Percentiles rank a stretch among this genome's conserved stretches.
These are phyloP conservation scores for Empidonax alnorum DNA, from an alignment of 2,113 vertebrate species.

Conservation along the genomic window DNA sequence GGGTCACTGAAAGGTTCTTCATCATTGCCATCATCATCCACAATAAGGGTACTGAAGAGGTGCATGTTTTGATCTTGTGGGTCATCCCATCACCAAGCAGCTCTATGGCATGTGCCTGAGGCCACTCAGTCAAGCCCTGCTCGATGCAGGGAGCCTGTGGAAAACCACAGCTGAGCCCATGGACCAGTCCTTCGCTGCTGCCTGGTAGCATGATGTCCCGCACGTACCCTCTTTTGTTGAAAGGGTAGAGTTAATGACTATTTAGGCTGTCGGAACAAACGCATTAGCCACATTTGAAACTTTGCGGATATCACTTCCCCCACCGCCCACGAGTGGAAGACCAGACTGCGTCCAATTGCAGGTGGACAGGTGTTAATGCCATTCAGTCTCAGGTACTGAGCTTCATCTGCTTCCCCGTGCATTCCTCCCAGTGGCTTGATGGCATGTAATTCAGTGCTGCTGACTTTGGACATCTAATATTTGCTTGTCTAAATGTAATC, in stretches of 20 bases:
- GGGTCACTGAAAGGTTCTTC: background rate
- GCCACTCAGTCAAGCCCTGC: background rate
- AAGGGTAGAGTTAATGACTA: background rate
- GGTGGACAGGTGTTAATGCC: background rate
- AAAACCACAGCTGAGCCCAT: background rate
- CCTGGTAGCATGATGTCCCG: background rate
- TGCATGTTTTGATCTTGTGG: background rate
- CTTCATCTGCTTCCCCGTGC: background rate
- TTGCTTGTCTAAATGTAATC: background rate
- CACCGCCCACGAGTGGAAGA: background rate
- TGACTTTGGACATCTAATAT: background rate
- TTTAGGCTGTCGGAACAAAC: background rate
- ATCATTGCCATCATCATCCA: background rate
- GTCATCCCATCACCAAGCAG: background rate
- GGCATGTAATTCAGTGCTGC: background rate
- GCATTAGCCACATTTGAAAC: background rate
- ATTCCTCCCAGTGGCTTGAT: background rate
- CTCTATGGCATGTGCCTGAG: background rate
- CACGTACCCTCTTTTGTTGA: background rate
- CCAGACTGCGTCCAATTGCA: background rate
- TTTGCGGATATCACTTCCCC: background rate
- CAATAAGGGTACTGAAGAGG: background rate
- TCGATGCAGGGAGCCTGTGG: rapidly evolving
- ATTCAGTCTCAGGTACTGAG: background rate
- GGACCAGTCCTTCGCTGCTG: background rate